Evolutionary conservation across 30 jellyfish, hydroid and myxozoan species (phyloP).

Genomic region (Aurelia aurita complex sp. Pacific): DNA sequence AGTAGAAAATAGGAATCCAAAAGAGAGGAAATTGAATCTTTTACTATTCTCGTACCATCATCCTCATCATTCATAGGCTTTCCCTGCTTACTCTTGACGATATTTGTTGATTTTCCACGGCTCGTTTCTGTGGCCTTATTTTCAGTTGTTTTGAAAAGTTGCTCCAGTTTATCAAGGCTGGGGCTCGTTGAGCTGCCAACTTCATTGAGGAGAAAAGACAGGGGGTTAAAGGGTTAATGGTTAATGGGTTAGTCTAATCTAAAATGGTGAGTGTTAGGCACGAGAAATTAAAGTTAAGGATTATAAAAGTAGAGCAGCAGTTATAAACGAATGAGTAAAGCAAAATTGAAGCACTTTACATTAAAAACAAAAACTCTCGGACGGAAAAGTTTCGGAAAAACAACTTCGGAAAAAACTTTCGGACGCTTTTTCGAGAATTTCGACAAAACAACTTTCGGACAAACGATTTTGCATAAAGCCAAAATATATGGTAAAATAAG

Average conservation of each 20-base stretch:
- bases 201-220: slow-evolving; percentile 43
- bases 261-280: no score
- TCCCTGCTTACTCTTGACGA: not conserved
- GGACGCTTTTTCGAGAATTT: no score
- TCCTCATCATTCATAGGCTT: slow-evolving; percentile 4
- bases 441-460: no score
- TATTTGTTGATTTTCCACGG: slow-evolving; percentile 11
- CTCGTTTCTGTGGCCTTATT: slow-evolving; percentile 22
- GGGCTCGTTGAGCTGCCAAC: slow-evolving; percentile 41
- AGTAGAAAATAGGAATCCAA: slow-evolving; percentile 64
- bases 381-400: no score
- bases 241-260: not conserved
- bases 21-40: slow-evolving; percentile 74
- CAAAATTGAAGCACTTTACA: no score
- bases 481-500: no score
- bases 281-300: no score
- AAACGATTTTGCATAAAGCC: no score
- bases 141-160: slow-evolving; percentile 36
- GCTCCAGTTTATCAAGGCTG: slow-evolving; percentile 39
- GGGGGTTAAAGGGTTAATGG: slow-evolving; percentile 32
- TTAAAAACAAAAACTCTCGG: no score
- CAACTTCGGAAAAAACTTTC: no score
- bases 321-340: no score
- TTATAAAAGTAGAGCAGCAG: no score
- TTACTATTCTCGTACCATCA: slow-evolving; percentile 69